phyloP scores from a whole-genome alignment of 2,797 vertebrate genomes.

The Mormyrus proboscirostris region DNA sequence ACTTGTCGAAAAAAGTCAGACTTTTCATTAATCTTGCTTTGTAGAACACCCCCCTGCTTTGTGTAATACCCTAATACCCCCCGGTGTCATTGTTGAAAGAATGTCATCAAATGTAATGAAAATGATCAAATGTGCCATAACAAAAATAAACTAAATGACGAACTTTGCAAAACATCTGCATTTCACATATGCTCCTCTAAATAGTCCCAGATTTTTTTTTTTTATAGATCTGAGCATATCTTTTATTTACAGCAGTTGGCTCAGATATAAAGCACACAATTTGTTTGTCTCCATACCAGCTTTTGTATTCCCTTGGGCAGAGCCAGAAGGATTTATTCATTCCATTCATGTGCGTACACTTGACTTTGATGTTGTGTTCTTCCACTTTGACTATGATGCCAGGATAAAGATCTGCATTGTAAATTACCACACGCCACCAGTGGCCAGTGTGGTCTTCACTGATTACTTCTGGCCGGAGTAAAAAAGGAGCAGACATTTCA shows the following conservation, averaged over 20 bases:
- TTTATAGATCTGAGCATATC: background rate
- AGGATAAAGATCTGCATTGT: background rate
- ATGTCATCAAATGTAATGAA: background rate
- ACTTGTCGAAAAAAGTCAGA: background rate
- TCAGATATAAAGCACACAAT: no score
- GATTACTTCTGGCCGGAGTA: slow-evolving; percentile 8
- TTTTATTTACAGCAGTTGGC: no score
- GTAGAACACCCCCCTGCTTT: no score
- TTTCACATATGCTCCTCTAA: background rate
- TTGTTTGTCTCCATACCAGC: slow-evolving; percentile 6
- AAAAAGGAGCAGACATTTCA: slow-evolving; percentile 2
- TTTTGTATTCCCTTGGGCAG: slow-evolving; percentile 17
- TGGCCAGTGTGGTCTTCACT: background rate
- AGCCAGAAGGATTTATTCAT: slow-evolving; percentile 19
- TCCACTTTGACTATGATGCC: slow-evolving; percentile 22
- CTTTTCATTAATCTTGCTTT: no score
- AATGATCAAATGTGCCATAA: background rate
- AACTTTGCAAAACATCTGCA: background rate
- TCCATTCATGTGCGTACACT: slow-evolving; percentile 21
- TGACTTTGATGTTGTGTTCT: slow-evolving; percentile 11
- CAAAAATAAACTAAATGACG: background rate
- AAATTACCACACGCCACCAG: no score
- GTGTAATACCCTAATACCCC: no score
- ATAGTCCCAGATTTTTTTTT: background rate
- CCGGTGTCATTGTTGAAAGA: no score